Evolutionary conservation across 2,888 invertebrate genomes (phyloP).

Genomic region (Therioaphis trifolii): DNA sequence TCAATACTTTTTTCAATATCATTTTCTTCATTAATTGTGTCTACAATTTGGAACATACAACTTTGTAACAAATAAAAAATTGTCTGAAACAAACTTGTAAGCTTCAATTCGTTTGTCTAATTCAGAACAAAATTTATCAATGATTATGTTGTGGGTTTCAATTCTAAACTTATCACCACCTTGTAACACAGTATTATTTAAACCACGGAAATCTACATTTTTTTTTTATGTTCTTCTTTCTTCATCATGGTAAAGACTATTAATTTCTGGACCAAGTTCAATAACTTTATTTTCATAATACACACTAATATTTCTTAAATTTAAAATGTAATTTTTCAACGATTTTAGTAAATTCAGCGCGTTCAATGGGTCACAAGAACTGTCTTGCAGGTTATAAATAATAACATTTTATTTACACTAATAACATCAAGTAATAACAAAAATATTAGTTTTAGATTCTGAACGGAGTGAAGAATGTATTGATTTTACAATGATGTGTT

Average conservation of each 20-base stretch:
- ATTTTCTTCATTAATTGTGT: slow-evolving; percentile 7
- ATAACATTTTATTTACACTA: no score
- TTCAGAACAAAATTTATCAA: not conserved
- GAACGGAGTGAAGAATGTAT: no score
- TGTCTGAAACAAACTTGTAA: no score
- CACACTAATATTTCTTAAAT: not conserved
- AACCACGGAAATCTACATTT: slow-evolving; percentile 12
- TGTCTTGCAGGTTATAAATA: slow-evolving; percentile 24
- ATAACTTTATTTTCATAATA: not conserved
- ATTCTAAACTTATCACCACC: not conserved
- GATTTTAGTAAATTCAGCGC: no score
- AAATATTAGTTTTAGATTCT: no score
- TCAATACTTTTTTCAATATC: slow-evolving; percentile 16
- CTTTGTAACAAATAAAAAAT: slow-evolving; percentile 8
- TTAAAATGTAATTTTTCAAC: not conserved
- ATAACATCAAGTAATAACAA: no score
- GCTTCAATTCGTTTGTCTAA: not conserved
- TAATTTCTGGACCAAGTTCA: no score
- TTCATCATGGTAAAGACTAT: not conserved
- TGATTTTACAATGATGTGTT: no score
- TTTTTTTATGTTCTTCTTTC: slow-evolving; percentile 16
- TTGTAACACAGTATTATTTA: not conserved
- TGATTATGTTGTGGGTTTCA: slow-evolving; percentile 14
- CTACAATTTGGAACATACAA: slow-evolving; percentile 12
- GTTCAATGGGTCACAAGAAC: no score